These are phyloP conservation scores for Sialis fuliginosa DNA, from an alignment of 2,888 invertebrate genomes.

Conservation along the genomic window DNA sequence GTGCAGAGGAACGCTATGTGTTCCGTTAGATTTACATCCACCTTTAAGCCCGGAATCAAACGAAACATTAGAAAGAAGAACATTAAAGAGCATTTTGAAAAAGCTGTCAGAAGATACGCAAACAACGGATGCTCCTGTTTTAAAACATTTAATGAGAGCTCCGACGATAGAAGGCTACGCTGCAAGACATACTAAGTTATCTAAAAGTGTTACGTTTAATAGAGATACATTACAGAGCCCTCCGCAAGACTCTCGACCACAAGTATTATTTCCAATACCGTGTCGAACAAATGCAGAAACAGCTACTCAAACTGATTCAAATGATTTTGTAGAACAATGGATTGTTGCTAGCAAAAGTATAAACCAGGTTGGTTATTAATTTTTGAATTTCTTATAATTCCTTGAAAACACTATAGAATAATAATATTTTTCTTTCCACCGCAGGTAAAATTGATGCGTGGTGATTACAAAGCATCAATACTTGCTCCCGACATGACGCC, in stretches of 20 bases:
- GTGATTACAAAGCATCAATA: slow-evolving; percentile 11
- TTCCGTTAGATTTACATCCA: slow-evolving; percentile 14
- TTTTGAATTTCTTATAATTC: slow-evolving; percentile 1
- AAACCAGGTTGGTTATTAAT: slow-evolving; percentile 1
- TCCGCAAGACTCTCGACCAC: slow-evolving; percentile 25
- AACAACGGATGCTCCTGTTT: slow-evolving; percentile 30
- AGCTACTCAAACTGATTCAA: slow-evolving; percentile 1
- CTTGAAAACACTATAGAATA: neutral
- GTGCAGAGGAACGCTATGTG: slow-evolving; percentile 7
- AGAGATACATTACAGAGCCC: slow-evolving; percentile 69
- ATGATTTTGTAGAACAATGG: slow-evolving; percentile 2
- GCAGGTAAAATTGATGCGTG: slow-evolving; percentile 4
- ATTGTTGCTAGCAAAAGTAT: neutral
- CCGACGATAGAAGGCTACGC: slow-evolving; percentile 80
- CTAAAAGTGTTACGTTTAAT: slow-evolving; percentile 80
- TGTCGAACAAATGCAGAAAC: neutral
- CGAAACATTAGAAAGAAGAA: slow-evolving; percentile 65
- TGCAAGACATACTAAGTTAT: slow-evolving; percentile 70
- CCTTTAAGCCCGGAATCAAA: slow-evolving; percentile 49
- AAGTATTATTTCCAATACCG: slow-evolving; percentile 2
- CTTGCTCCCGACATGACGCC: slow-evolving; percentile 6
- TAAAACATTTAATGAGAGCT: slow-evolving; percentile 54
- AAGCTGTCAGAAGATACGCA: slow-evolving; percentile 51
- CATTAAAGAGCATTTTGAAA: slow-evolving; percentile 71
- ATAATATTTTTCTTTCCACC: neutral